phyloP scores from a whole-genome alignment of 2,113 vertebrate species.

The Ceratotherium simum region DNA sequence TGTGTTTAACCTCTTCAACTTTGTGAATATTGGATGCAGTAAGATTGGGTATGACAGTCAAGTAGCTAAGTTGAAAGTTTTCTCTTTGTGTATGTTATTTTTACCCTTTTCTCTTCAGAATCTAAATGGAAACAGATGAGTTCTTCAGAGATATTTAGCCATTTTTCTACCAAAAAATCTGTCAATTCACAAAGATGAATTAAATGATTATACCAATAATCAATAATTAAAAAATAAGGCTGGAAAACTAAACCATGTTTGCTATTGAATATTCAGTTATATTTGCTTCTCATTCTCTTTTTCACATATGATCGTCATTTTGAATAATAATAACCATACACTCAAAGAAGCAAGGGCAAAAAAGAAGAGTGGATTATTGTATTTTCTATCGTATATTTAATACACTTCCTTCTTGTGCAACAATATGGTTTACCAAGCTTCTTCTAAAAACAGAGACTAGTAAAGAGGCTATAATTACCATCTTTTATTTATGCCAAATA shows the following conservation, averaged over 20 bases:
- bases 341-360: background rate
- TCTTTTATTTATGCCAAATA: background rate
- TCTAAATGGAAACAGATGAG: slow-evolving; percentile 72
- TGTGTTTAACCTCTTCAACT: slow-evolving; percentile 76
- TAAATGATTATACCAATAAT: background rate
- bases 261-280: background rate
- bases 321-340: background rate
- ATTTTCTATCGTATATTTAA: background rate
- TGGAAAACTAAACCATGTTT: background rate
- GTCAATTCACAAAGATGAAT: background rate
- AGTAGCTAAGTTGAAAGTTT: slow-evolving; percentile 62
- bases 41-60: slow-evolving; percentile 68
- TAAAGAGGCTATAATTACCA: background rate
- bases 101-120: slow-evolving; percentile 51
- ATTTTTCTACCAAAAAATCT: slow-evolving; percentile 10
- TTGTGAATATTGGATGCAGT: slow-evolving; percentile 64
- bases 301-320: background rate
- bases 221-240: background rate
- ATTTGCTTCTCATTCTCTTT: background rate
- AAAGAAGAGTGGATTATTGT: background rate
- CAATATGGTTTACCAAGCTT: background rate
- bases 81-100: slow-evolving; percentile 64
- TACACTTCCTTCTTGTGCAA: background rate
- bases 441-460: background rate
- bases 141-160: background rate